Base-by-base conservation (phyloP, 2,888 invertebrate species). In the Polylopha cassiicola region DNA sequence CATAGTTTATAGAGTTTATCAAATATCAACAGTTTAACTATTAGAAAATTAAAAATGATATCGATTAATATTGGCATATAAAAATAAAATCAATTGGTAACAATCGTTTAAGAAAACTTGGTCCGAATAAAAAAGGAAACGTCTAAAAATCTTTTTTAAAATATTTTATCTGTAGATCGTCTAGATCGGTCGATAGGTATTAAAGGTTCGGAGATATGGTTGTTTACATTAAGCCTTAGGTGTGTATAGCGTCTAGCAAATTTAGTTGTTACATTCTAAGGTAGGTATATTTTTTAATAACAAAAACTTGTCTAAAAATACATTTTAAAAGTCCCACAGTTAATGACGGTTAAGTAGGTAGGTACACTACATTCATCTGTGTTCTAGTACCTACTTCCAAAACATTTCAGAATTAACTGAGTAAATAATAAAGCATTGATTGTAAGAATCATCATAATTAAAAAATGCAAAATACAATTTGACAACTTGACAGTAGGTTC, bases 301-400 rank as follows among this genome's bases (percentile, higher is more conserved):
- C 80, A 66, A 82, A 81, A 76, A 76, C 66, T 82, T 66, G 64
- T 84, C 82, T 84, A 84, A 84, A 84, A 84, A 82, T 82, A 82
- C 72, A 67, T 70, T 76, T 78, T 68, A 57, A 54, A 47, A 54
- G 51, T 62, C 57, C n/a, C n/a, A n/a, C n/a, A n/a, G n/a, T n/a
- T n/a, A n/a, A 34, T 7, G 33, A 34, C 13, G 6, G 29, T 33
- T 29, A 29, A 34, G n/a, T 39, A 28, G 27, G 27, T 21, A 33
- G 10, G 30, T n/a, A n/a, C n/a, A n/a, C n/a, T n/a, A n/a, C n/a
- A n/a, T n/a, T n/a, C n/a, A n/a, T n/a, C n/a, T n/a, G n/a, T n/a
- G n/a, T n/a, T n/a, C n/a, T n/a, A n/a, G n/a, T n/a, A n/a, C n/a
- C n/a, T n/a, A n/a, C n/a, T n/a, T n/a, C n/a, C n/a, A n/a, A n/a